These are phyloP conservation scores for Montipora sp. DNA, from an alignment of 64 coral and sea anemone species.

Conservation along the genomic window DNA sequence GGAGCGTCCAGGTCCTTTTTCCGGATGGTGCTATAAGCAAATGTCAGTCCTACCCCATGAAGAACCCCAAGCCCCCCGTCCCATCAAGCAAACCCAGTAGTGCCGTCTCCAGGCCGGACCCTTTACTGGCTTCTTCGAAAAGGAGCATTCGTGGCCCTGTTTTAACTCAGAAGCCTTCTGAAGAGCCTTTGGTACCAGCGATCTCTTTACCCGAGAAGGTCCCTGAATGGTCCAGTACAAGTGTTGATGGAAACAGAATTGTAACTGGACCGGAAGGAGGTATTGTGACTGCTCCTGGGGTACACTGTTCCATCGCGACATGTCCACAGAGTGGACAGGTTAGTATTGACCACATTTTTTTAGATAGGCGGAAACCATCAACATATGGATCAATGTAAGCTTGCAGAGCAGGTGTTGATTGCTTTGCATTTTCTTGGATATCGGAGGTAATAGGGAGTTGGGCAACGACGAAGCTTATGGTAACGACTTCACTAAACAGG, in stretches of 20 bases:
- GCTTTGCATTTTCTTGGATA: too few species aligned
- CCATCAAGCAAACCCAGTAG: constrained; percentile 68
- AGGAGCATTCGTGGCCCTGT: constrained; percentile 41
- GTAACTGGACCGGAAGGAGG: constrained; percentile 64
- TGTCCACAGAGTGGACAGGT: constrained; percentile 92
- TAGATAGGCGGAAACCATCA: neutral
- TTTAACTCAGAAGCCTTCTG: constrained; percentile 63
- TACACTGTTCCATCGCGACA: constrained; percentile 79
- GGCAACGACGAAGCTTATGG: too few species aligned
- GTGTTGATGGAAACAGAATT: constrained; percentile 72
- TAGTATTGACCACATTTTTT: constrained; percentile 1
- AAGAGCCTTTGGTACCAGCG: constrained; percentile 71
- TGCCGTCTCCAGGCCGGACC: constrained; percentile 39
- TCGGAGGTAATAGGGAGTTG: too few species aligned
- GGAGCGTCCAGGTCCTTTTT: constrained; percentile 86
- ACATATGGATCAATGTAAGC: neutral
- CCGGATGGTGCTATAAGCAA: constrained; percentile 82
- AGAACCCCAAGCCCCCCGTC: neutral
- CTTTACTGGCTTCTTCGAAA: constrained; percentile 27
- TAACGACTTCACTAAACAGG: too few species aligned
- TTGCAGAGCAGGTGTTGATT: too few species aligned
- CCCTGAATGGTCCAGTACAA: constrained; percentile 79
- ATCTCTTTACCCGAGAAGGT: constrained; percentile 68
- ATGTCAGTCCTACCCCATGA: constrained; percentile 73
- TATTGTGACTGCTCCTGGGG: constrained; percentile 49